Base-by-base conservation (phyloP, 2,888 invertebrate genomes). In the Celastrina argiolus region DNA sequence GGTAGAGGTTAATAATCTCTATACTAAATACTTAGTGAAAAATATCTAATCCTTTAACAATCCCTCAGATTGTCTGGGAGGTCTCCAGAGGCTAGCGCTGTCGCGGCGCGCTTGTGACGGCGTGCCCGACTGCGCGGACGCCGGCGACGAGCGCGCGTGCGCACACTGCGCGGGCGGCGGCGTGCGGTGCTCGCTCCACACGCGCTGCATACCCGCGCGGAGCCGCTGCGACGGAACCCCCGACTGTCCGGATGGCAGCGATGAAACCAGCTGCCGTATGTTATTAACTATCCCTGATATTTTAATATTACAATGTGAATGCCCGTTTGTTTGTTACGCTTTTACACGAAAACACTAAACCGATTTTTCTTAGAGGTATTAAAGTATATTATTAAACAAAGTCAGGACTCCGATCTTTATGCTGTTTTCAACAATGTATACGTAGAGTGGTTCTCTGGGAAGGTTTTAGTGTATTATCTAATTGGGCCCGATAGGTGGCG, bases 201-300 rank as follows among this genome's bases (percentile, higher is more conserved):
- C 95, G 67, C 92, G 93, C 34, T 97, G 97, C 80, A 93, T 97
- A 71, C 93, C 95, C 0, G 85, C 88, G 8, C 92, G 92, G 66
- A 92, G 95, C 74, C 92, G 95, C 68, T 97, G 97, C 80, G 97
- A 97, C 77, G 97, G 97, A 64, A 94, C 94, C 66, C 91, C 92
- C 0, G 97, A 97, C 83, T 97, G 97, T 76, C 95, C 96, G 0
- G 96, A 97, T 81, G 97, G 95, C 39, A 95, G 96, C 71, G 97
- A 97, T 76, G 97, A 97, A 81, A 92, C 94, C 75, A 95, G 95
- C 73, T 97, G 97, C 80, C 87, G 97, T 97, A 87, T 94, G 96
- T 94, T 67, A 16, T 16, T 16, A 16, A 42, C 41, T 2, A n/a
- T 41, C 14, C 41, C 12, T 16, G 0, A 22, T 61, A 2, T 22